Conservation (phyloP, 2,888 invertebrate genomes). For the Leistus spinibarbis region DNA sequence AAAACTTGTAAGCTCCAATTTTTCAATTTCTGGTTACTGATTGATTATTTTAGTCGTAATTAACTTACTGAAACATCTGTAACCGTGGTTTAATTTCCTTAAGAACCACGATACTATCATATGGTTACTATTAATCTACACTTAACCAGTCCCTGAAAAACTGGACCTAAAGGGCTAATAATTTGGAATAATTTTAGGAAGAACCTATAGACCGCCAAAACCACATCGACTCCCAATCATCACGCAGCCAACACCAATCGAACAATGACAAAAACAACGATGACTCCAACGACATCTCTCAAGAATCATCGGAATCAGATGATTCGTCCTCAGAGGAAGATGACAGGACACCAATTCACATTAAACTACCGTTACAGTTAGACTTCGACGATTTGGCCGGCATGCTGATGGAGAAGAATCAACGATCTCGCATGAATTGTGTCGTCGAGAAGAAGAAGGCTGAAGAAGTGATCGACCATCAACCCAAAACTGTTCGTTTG, state of each 20-base stretch:
- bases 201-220: constrained; percentile 12
- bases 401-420: constrained; percentile 72
- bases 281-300: constrained; percentile 52
- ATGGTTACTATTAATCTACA: too few relatives aligned
- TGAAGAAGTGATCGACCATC: constrained; percentile 82
- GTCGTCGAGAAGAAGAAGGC: constrained; percentile 84
- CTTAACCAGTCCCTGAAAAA: too few relatives aligned
- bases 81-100: too few relatives aligned
- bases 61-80: too few relatives aligned
- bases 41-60: too few relatives aligned
- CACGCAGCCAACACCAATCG: constrained; percentile 43
- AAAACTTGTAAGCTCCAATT: too few relatives aligned
- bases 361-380: constrained; percentile 80
- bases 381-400: constrained; percentile 84
- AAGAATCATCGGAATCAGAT: constrained; percentile 49
- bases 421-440: constrained; percentile 86
- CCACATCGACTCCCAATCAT: not conserved
- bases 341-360: constrained; percentile 62
- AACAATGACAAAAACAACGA: constrained; percentile 51
- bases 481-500: constrained; percentile 67
- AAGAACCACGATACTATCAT: too few relatives aligned
- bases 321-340: constrained; percentile 66
- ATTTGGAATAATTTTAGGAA: constrained; percentile 16
- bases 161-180: too few relatives aligned
- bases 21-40: too few relatives aligned